Percentiles rank a stretch among this genome's conserved stretches.
phyloP scores from a whole-genome alignment of 2,797 vertebrate genomes.

The Anomalospiza imberbis region DNA sequence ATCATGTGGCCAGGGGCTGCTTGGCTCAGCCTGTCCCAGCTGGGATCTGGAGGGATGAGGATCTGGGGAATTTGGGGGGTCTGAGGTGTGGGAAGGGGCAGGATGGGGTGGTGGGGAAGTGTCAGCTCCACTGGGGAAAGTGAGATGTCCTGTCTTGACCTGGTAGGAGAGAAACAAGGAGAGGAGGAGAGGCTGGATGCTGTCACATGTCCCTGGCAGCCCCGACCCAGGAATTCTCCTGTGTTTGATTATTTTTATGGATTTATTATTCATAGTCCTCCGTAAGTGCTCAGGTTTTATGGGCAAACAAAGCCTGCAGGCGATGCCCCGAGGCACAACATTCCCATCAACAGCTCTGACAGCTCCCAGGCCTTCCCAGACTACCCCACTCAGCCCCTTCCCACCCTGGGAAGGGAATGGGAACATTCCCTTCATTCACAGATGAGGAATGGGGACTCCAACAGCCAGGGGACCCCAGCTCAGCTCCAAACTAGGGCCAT shows the following conservation, averaged over 20 bases:
- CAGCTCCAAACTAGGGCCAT: neutral
- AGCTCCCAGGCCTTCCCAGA: neutral
- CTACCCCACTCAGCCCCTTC: neutral
- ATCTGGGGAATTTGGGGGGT: rapidly evolving
- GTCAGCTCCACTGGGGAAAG: neutral
- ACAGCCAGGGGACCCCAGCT: rapidly evolving
- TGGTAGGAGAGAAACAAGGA: neutral
- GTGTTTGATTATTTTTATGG: rapidly evolving
- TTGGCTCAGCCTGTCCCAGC: neutral
- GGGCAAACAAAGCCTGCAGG: neutral
- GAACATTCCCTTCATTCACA: neutral
- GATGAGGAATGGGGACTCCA: neutral
- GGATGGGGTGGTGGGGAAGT: neutral
- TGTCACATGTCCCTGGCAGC: neutral
- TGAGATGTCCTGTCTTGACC: neutral
- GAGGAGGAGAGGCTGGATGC: neutral
- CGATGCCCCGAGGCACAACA: neutral
- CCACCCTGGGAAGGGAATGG: rapidly evolving
- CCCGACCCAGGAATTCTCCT: neutral
- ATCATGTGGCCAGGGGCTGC: neutral
- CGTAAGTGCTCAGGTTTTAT: neutral
- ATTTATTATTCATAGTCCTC: neutral
- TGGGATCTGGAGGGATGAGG: neutral
- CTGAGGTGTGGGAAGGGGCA: neutral
- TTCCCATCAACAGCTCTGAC: neutral